Conservation (phyloP, 1,140 invertebrate genomes). For the Pantala flavescens region DNA sequence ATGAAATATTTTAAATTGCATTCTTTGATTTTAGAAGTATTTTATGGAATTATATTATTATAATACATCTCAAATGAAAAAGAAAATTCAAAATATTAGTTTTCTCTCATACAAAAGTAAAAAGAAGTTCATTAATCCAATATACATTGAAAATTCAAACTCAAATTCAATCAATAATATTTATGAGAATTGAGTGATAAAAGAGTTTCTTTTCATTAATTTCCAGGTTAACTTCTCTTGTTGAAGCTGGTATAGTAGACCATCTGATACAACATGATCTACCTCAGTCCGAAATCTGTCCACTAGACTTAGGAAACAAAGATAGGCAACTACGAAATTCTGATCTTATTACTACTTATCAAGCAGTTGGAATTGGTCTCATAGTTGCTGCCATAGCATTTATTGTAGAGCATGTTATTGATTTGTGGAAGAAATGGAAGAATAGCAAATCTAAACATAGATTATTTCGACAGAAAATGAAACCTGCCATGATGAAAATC, state of each 20-base stretch:
- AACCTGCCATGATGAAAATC: too few relatives aligned
- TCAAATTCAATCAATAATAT: too few relatives aligned
- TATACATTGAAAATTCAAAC: too few relatives aligned
- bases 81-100: too few relatives aligned
- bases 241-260: constrained; percentile 61
- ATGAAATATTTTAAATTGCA: too few relatives aligned
- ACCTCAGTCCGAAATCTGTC: constrained; percentile 63
- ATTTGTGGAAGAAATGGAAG: not conserved
- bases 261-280: constrained; percentile 45
- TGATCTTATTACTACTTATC: constrained; percentile 59
- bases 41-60: too few relatives aligned
- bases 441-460: not conserved
- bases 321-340: constrained; percentile 60
- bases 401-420: not conserved
- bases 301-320: constrained; percentile 62
- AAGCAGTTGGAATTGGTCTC: constrained; percentile 34
- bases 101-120: too few relatives aligned
- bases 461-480: not conserved
- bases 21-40: too few relatives aligned
- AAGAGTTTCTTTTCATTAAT: constrained; percentile 37
- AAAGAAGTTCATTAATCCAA: too few relatives aligned
- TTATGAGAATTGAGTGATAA: too few relatives aligned
- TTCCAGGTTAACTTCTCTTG: constrained; percentile 42
- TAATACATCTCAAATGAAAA: too few relatives aligned
- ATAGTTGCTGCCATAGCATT: not conserved